A percentile compares a stretch with the other conserved stretches of the same genome.
phyloP scores from a whole-genome alignment of 2,113 vertebrate species.

The Phaetusa simplex region DNA sequence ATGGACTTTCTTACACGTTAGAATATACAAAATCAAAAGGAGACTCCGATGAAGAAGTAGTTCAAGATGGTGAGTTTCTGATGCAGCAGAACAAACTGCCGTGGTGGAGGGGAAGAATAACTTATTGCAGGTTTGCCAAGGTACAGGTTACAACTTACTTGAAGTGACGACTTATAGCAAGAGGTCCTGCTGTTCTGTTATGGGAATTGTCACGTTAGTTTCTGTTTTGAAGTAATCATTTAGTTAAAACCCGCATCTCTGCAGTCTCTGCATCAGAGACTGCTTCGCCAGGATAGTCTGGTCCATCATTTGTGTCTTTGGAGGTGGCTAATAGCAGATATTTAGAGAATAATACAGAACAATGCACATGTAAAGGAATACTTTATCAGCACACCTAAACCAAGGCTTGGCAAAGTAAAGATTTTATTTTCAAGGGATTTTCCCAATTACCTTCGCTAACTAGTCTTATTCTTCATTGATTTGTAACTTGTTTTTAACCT shows the following conservation, averaged over 20 bases:
- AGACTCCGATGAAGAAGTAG: slow-evolving; percentile 92
- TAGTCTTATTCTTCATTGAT: neutral
- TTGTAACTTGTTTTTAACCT: neutral
- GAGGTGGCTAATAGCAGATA: neutral
- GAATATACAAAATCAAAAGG: slow-evolving; percentile 91
- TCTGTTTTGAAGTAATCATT: neutral
- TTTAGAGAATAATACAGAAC: neutral
- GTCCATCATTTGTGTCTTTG: rapidly evolving
- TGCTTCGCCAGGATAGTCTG: neutral
- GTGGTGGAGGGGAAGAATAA: neutral
- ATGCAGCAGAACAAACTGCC: neutral
- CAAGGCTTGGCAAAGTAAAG: neutral
- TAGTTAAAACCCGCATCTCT: neutral
- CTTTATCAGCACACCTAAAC: neutral
- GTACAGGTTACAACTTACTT: neutral
- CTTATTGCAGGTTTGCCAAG: neutral
- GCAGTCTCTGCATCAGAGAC: neutral
- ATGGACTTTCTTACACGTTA: slow-evolving; percentile 93
- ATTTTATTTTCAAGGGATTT: neutral
- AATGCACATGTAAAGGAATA: neutral
- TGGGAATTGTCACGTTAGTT: neutral
- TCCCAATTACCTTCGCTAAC: neutral
- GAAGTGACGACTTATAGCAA: neutral
- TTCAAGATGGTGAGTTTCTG: slow-evolving; percentile 88
- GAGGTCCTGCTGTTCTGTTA: neutral